Percentiles rank a stretch among this genome's conserved stretches.
Conservation (phyloP, 2,113 vertebrate genomes). For the Cyanoramphus novaezelandiae region DNA sequence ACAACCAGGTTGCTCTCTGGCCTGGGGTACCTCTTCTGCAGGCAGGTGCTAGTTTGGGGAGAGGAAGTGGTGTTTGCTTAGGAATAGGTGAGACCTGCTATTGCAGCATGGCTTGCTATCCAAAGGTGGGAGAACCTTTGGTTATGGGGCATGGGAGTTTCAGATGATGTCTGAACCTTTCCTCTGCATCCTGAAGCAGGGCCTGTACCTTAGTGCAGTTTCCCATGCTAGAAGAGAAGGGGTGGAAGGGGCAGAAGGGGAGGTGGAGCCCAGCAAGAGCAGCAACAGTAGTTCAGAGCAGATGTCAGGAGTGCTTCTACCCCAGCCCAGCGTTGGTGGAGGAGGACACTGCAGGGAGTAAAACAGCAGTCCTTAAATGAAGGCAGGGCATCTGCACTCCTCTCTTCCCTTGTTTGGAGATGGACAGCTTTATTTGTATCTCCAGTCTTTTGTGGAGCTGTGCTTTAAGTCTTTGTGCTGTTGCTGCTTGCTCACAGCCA, state of each 20-base stretch:
- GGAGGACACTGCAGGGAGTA: background rate
- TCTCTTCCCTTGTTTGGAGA: background rate
- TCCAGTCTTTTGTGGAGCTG: background rate
- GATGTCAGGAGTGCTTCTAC: background rate
- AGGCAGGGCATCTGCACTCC: background rate
- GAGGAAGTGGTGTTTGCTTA: background rate
- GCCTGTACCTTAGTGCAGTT: background rate
- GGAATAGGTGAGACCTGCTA: background rate
- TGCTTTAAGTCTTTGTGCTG: background rate
- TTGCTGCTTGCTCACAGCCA: background rate
- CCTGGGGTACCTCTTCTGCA: background rate
- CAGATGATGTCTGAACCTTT: background rate
- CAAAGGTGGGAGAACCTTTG: background rate
- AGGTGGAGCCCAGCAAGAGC: background rate
- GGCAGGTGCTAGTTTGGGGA: background rate
- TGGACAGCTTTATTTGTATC: background rate
- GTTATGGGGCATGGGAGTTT: background rate
- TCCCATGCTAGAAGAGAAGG: background rate
- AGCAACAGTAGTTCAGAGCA: background rate
- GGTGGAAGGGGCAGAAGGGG: background rate
- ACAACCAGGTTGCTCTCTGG: background rate
- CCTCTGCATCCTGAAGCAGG: background rate
- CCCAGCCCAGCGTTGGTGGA: accelerated
- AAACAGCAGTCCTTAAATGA: background rate
- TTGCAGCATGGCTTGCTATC: background rate